Percentiles rank a stretch among this genome's conserved stretches.
Conservation (phyloP, 1,140 invertebrate genomes). For the Antheraea mylitta region DNA sequence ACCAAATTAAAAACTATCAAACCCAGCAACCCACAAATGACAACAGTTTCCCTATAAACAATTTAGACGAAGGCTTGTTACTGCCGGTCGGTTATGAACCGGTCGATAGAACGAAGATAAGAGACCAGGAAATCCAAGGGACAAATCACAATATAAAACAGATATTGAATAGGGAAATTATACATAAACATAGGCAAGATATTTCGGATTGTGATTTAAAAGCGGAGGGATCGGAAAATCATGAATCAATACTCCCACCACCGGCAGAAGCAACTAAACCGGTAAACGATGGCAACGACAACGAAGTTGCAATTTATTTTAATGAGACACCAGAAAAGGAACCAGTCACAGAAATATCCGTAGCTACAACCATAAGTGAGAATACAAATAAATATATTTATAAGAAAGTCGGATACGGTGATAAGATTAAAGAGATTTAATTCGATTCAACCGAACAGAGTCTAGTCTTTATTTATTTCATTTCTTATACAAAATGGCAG, state of each 20-base stretch:
- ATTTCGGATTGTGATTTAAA: slow-evolving; percentile 61
- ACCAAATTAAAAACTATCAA: slow-evolving; percentile 19
- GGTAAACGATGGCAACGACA: slow-evolving; percentile 68
- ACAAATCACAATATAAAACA: slow-evolving; percentile 43
- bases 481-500: not conserved
- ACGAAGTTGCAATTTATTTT: slow-evolving; percentile 79
- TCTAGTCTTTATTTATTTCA: slow-evolving; percentile 9
- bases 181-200: slow-evolving; percentile 50
- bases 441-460: no score
- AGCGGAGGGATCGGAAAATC: slow-evolving; percentile 55
- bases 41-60: slow-evolving; percentile 16
- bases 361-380: slow-evolving; percentile 69
- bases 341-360: slow-evolving; percentile 69
- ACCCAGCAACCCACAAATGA: slow-evolving; percentile 20
- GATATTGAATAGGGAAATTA: slow-evolving; percentile 36
- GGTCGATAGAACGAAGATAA: slow-evolving; percentile 47
- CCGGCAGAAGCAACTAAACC: slow-evolving; percentile 36
- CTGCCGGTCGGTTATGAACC: slow-evolving; percentile 67
- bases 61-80: slow-evolving; percentile 36
- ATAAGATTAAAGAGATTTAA: slow-evolving; percentile 11
- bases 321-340: slow-evolving; percentile 47
- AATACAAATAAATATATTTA: not conserved
- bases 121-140: slow-evolving; percentile 48
- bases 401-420: slow-evolving; percentile 2
- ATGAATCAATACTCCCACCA: slow-evolving; percentile 55